Percentiles rank a stretch among this genome's conserved stretches.
phyloP scores from a whole-genome alignment of 2,888 invertebrate genomes.

The Cetonia aurata region DNA sequence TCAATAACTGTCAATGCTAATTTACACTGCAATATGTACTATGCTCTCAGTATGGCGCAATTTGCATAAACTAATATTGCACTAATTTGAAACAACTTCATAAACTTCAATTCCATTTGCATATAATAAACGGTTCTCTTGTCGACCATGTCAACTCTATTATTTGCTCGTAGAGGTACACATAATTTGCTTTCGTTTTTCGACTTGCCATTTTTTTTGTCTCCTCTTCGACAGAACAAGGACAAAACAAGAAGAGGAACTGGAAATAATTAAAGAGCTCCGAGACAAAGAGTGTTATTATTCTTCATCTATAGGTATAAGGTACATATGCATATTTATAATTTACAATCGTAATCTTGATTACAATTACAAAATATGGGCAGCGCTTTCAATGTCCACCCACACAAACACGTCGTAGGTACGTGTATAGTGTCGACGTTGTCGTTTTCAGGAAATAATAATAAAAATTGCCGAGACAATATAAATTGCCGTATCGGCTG shows the following conservation, averaged over 20 bases:
- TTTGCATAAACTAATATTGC: constrained; percentile 47
- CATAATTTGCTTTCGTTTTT: constrained; percentile 20
- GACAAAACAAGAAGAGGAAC: neutral
- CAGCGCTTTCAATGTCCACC: constrained; percentile 65
- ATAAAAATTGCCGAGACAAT: constrained; percentile 64
- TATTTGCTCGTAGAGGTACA: constrained; percentile 21
- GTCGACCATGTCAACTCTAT: constrained; percentile 15
- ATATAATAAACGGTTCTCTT: constrained; percentile 57
- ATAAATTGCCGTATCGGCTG: constrained; percentile 62
- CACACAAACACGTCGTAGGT: constrained; percentile 52
- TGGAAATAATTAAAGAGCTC: constrained; percentile 42
- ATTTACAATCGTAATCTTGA: constrained; percentile 64
- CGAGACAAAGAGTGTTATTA: constrained; percentile 43
- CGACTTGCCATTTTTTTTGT: constrained; percentile 14
- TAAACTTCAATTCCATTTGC: constrained; percentile 55
- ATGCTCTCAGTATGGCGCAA: constrained; percentile 17
- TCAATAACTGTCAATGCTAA: constrained; percentile 44
- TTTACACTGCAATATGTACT: constrained; percentile 34
- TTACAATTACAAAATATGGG: constrained; percentile 66
- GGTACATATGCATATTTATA: constrained; percentile 53
- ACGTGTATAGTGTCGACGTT: neutral
- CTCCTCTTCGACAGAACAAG: constrained; percentile 9
- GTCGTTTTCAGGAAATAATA: constrained; percentile 64
- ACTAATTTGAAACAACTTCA: constrained; percentile 50
- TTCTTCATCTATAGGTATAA: constrained; percentile 46